Evolutionary conservation across 1,140 invertebrate genomes (phyloP), one percentile per base, ranked within the genome.

Genomic region (Pygmarrhopalites habei): DNA sequence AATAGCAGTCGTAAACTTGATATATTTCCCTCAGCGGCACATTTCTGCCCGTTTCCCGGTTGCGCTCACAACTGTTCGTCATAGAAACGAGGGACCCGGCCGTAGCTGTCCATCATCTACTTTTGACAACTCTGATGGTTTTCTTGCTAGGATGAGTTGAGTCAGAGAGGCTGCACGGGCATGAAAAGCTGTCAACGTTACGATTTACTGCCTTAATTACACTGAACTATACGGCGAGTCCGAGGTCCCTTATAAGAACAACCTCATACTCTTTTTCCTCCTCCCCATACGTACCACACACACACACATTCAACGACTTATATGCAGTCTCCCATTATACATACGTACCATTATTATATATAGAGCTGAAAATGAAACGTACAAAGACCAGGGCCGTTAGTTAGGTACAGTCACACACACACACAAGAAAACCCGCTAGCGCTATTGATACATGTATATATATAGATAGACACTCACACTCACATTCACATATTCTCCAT

Each of bases 201-300:
- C 47, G 52, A 70, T 67, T 70, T 70, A 67, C 44, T 62, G 59
- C 55, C 58, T 63, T 70, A 70, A 70, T 70, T 70, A 70, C 69
- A 65, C 51, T 53, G 29, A n/a, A 64, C 58, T 64, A 57, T 64
- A 58, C 58, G 44, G 19, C 52, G 52, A 35, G 32, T 17, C 57
- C 39, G 21, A 21, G 46, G 43, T 39, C n/a, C 46, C 47, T 30
- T 60, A 49, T 51, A 49, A 17, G 41, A 25, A 29, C 58, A 56
- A 23, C 21, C 53, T 47, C 60, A 56, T 39, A 43, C 32, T 39
- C 35, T 28, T 28, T 28, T 14, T 19, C 4, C 23, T 28, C 30
- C 60, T 47, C 26, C 21, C 35, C 29, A 21, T 41, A 17, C 35
- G 17, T 39, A 12, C 23, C 46, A 49, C 19, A 19, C 19, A 49